These are phyloP conservation scores for Drosophila auraria DNA, from an alignment of 1,140 invertebrate genomes.

Conservation along the genomic window DNA sequence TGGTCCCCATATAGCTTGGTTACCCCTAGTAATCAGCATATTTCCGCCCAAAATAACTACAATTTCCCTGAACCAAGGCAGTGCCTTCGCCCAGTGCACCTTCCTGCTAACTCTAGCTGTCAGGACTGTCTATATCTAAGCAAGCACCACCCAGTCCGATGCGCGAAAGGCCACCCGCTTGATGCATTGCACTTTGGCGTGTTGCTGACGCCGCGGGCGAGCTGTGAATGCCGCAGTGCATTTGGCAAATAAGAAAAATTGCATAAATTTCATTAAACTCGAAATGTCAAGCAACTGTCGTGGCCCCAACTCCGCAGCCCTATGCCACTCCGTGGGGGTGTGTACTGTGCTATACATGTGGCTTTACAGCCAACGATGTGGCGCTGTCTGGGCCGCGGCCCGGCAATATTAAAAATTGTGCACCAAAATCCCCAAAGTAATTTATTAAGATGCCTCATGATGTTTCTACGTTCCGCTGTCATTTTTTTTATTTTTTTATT, in stretches of 20 bases:
- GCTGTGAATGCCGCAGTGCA: constrained; percentile 70
- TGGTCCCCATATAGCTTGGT: not conserved
- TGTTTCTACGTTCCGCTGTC: constrained; percentile 39
- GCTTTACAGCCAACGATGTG: constrained; percentile 50
- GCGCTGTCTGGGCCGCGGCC: constrained; percentile 51
- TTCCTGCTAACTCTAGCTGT: constrained; percentile 19
- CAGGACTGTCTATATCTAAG: constrained; percentile 67
- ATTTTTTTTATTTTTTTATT: constrained; percentile 35
- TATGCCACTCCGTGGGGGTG: constrained; percentile 22
- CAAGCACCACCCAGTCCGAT: constrained; percentile 1
- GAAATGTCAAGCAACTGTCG: constrained; percentile 81
- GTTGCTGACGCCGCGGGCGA: constrained; percentile 58
- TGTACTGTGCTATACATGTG: constrained; percentile 12
- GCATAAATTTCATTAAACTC: constrained; percentile 84
- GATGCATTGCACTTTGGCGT: constrained; percentile 80
- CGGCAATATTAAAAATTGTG: constrained; percentile 83
- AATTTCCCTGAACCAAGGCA: not conserved
- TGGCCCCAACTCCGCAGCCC: constrained; percentile 3
- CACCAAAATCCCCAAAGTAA: constrained; percentile 84
- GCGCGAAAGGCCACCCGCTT: constrained; percentile 51
- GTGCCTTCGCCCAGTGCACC: not conserved
- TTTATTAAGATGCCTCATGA: constrained; percentile 85
- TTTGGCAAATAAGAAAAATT: constrained; percentile 84
- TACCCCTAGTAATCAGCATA: not conserved
- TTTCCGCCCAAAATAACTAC: not conserved